phyloP scores from a whole-genome alignment of 1,140 invertebrate genomes.

The Aphaenogaster ashmeadi region DNA sequence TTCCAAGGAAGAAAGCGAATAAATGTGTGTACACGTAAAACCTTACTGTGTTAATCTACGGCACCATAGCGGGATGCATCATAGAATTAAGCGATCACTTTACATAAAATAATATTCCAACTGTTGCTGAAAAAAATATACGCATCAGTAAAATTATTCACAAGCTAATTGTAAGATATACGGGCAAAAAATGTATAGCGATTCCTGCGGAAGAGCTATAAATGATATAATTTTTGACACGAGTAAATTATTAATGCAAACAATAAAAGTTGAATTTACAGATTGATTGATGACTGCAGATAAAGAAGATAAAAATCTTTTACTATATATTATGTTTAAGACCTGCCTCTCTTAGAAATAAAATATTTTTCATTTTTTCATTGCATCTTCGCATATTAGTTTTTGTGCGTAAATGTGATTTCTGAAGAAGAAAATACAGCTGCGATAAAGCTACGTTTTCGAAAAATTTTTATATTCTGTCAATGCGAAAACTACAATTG shows the following conservation, averaged over 20 bases:
- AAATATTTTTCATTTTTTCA: constrained; percentile 2
- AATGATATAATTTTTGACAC: constrained; percentile 40
- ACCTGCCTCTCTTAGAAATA: not conserved
- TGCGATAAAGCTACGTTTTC: not conserved
- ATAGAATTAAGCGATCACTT: constrained; percentile 9
- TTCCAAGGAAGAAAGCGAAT: constrained; percentile 89
- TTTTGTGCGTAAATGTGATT: not conserved
- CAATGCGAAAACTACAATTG: not conserved
- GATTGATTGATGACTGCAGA: not conserved
- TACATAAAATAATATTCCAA: constrained; percentile 9
- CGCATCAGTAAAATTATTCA: constrained; percentile 3
- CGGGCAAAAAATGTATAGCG: not conserved
- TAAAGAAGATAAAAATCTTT: not conserved
- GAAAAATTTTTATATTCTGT: not conserved
- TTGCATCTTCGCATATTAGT: not conserved
- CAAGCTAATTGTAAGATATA: constrained; percentile 26
- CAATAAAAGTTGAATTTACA: constrained; percentile 7
- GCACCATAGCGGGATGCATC: not conserved
- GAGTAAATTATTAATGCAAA: constrained; percentile 37
- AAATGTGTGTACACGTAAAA: constrained; percentile 60
- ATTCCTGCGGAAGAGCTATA: not conserved
- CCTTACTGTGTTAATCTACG: constrained; percentile 8
- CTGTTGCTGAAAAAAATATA: not conserved
- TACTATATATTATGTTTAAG: not conserved
- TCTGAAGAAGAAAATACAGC: not conserved